phyloP scores from a whole-genome alignment of 2,113 vertebrate genomes.

The Bubo scandiacus region DNA sequence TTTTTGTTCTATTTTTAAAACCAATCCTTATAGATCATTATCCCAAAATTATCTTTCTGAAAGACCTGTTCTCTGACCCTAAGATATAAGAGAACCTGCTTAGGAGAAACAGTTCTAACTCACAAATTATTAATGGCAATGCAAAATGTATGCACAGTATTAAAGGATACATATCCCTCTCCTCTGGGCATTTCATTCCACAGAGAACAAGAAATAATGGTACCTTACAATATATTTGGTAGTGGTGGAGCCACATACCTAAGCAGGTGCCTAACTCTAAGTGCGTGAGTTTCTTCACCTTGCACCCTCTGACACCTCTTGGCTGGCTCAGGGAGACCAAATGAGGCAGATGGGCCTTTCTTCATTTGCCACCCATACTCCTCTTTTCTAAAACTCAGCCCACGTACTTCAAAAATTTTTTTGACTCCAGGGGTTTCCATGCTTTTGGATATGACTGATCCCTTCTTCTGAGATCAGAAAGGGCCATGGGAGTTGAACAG shows the following conservation, averaged over 20 bases:
- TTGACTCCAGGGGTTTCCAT: rapidly evolving
- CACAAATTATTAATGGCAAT: conserved; percentile 1
- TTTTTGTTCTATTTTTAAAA: conserved; percentile 48
- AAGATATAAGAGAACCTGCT: background rate
- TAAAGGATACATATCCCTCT: background rate
- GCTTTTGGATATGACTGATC: background rate
- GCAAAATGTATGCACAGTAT: background rate
- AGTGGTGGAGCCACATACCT: background rate
- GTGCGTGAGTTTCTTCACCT: background rate
- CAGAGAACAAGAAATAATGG: background rate
- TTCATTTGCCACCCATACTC: background rate
- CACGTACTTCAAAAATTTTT: background rate
- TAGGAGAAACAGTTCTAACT: conserved; percentile 2
- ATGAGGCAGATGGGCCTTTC: background rate
- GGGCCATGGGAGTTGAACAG: background rate
- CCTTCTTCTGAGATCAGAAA: background rate
- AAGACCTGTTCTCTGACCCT: conserved; percentile 11
- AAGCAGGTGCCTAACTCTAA: background rate
- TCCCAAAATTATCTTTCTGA: conserved; percentile 12
- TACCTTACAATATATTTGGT: background rate
- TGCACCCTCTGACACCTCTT: background rate
- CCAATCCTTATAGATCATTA: background rate
- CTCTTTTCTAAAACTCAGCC: background rate
- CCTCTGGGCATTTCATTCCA: background rate
- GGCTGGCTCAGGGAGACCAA: background rate